These are phyloP conservation scores for Phaonia tiefii DNA, from an alignment of 2,888 invertebrate genomes.

Conservation along the genomic window DNA sequence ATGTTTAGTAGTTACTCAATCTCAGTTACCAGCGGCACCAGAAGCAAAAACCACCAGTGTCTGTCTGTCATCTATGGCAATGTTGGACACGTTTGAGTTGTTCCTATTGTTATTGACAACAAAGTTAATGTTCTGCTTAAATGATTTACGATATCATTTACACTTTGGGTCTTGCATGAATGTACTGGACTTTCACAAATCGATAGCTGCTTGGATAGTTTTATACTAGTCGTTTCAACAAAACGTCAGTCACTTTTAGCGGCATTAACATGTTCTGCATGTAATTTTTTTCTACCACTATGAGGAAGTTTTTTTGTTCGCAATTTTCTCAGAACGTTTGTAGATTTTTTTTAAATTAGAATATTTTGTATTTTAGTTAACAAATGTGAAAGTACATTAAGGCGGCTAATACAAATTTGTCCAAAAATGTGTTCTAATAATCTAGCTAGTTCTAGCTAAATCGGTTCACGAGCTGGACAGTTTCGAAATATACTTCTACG, in stretches of 20 bases:
- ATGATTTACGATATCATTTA: slow-evolving; percentile 64
- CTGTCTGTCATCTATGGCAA: slow-evolving; percentile 38
- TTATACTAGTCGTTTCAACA: too few species aligned
- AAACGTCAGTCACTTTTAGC: neutral
- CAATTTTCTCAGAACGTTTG: neutral
- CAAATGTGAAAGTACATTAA: too few species aligned
- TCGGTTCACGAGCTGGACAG: too few species aligned
- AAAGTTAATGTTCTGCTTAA: slow-evolving; percentile 50
- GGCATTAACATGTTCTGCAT: neutral
- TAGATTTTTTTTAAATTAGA: neutral
- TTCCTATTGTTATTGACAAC: slow-evolving; percentile 1
- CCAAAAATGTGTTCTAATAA: too few species aligned
- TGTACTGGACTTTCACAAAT: slow-evolving; percentile 39
- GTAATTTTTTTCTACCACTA: too few species aligned
- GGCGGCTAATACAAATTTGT: too few species aligned
- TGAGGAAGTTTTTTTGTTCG: neutral
- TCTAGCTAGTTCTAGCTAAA: too few species aligned
- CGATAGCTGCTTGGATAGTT: slow-evolving; percentile 8
- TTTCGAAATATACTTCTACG: too few species aligned
- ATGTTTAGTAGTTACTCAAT: neutral
- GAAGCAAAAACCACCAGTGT: too few species aligned
- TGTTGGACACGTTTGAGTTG: slow-evolving; percentile 54
- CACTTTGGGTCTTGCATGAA: slow-evolving; percentile 16
- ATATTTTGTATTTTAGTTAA: too few species aligned
- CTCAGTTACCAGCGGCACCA: slow-evolving; percentile 5